Evolutionary conservation across 2,113 vertebrate genomes (phyloP).

Genomic region (Lethenteron reissneri): DNA sequence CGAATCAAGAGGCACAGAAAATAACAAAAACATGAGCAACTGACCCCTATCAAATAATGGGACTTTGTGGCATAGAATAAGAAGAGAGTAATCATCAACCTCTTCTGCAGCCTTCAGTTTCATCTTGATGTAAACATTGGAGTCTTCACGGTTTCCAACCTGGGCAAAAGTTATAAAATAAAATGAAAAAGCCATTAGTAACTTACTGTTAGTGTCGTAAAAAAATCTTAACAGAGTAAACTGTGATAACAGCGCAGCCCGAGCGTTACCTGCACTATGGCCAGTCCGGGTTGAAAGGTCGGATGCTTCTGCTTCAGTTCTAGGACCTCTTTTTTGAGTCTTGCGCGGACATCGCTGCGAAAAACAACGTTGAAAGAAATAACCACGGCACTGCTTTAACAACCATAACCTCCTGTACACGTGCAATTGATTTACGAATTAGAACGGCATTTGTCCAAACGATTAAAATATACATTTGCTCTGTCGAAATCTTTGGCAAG

Average conservation of each 20-base stretch:
- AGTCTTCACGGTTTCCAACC: slow-evolving; percentile 86
- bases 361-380: too few relatives aligned
- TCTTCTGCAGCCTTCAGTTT: slow-evolving; percentile 85
- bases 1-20: neutral
- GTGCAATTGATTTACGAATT: too few relatives aligned
- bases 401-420: too few relatives aligned
- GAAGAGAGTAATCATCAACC: slow-evolving; percentile 24
- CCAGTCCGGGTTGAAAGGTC: slow-evolving; percentile 59
- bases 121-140: slow-evolving; percentile 88
- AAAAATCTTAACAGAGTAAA: neutral
- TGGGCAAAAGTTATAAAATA: slow-evolving; percentile 20
- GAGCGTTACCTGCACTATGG: slow-evolving; percentile 57
- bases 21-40: neutral
- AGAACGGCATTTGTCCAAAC: too few relatives aligned
- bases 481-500: too few relatives aligned
- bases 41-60: neutral
- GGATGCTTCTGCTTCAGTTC: slow-evolving; percentile 45
- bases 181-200: slow-evolving; percentile 5
- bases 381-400: too few relatives aligned
- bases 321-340: slow-evolving; percentile 47
- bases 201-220: neutral
- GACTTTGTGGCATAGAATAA: neutral
- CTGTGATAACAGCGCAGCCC: neutral
- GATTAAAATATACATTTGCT: too few relatives aligned
- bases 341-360: slow-evolving; percentile 49